These are phyloP conservation scores for Mercenaria mercenaria DNA, from an alignment of 1,140 invertebrate genomes.

Conservation along the genomic window DNA sequence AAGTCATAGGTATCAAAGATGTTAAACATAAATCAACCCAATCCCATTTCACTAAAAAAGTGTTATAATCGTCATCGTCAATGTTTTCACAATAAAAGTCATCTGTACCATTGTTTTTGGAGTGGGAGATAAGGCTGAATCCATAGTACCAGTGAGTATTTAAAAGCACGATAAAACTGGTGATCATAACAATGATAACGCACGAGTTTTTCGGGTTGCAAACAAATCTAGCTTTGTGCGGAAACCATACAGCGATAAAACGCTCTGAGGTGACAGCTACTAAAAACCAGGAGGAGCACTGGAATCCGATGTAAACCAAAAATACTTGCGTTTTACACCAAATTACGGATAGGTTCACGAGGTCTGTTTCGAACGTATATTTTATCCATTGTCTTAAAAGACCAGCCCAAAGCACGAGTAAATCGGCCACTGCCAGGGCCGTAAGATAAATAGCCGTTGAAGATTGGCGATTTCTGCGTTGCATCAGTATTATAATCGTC, in stretches of 20 bases:
- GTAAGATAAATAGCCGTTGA: slow-evolving; percentile 65
- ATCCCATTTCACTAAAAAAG: not conserved
- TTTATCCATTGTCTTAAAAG: slow-evolving; percentile 71
- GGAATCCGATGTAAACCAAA: slow-evolving; percentile 58
- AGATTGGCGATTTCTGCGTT: not conserved
- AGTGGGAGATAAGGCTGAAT: not conserved
- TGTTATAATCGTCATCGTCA: not conserved
- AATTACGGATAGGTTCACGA: slow-evolving; percentile 27
- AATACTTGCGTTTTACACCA: slow-evolving; percentile 70
- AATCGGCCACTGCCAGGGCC: slow-evolving; percentile 67
- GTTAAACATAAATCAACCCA: slow-evolving; percentile 20
- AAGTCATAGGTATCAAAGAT: not conserved
- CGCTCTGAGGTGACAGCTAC: slow-evolving; percentile 75
- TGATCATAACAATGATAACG: not conserved
- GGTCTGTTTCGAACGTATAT: slow-evolving; percentile 58
- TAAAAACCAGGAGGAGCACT: slow-evolving; percentile 73
- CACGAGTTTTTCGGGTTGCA: slow-evolving; percentile 23
- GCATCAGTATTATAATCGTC: slow-evolving; percentile 57
- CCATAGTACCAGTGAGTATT: slow-evolving; percentile 49
- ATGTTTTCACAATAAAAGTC: not conserved
- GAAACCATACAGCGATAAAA: slow-evolving; percentile 69
- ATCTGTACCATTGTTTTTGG: not conserved
- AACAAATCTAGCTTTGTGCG: slow-evolving; percentile 52
- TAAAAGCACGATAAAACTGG: not conserved
- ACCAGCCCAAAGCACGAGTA: slow-evolving; percentile 66